Percentiles rank a stretch among this genome's conserved stretches.
Evolutionary conservation across 2,113 vertebrate species (phyloP).

Genomic region (Phaetusa simplex): DNA sequence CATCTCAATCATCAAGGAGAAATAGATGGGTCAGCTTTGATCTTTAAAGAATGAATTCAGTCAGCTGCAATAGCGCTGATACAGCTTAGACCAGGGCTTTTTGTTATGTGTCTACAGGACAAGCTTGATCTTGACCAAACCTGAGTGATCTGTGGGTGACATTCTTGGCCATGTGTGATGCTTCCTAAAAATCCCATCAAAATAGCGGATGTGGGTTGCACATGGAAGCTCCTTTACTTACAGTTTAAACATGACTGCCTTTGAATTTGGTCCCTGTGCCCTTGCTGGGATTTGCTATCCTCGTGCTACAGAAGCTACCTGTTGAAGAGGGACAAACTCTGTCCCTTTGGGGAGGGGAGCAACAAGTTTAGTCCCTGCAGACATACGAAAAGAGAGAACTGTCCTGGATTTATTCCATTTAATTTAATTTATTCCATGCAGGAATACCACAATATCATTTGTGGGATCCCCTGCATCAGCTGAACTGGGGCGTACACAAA

Average conservation of each 20-base stretch:
- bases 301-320: not conserved
- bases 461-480: not conserved
- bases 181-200: not conserved
- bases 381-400: not conserved
- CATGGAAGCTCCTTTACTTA: not conserved
- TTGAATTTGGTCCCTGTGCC: not conserved
- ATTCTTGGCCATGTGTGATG: not conserved
- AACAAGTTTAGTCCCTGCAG: not conserved
- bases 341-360: not conserved
- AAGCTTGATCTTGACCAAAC: not conserved
- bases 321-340: not conserved
- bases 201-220: not conserved
- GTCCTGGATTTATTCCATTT: not conserved
- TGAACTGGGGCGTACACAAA: not conserved
- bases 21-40: rapidly evolving
- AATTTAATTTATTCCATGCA: not conserved
- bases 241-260: not conserved
- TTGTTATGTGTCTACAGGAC: not conserved
- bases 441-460: not conserved
- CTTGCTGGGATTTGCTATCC: not conserved
- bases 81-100: not conserved
- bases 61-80: not conserved
- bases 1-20: not conserved
- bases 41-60: not conserved
- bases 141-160: rapidly evolving